phyloP scores from a whole-genome alignment of 2,888 invertebrate species.

The Lasioglossum vierecki region DNA sequence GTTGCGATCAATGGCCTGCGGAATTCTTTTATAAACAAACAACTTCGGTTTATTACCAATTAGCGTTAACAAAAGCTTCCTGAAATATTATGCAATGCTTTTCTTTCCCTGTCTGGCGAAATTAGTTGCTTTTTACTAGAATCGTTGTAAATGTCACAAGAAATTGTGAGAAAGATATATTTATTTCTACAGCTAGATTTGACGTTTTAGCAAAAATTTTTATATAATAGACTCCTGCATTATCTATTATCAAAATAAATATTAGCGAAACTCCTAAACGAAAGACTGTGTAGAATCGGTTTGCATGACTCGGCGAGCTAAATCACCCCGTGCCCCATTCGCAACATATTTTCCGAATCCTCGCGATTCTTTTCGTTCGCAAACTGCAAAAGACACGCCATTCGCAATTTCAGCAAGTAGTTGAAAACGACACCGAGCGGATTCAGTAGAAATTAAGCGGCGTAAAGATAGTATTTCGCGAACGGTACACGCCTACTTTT shows the following conservation, averaged over 20 bases:
- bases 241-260: background rate
- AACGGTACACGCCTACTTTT: background rate
- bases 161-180: too few species aligned
- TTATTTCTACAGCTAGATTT: too few species aligned
- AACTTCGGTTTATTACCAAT: background rate
- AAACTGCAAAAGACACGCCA: background rate
- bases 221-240: background rate
- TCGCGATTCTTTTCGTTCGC: background rate
- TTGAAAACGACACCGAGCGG: background rate
- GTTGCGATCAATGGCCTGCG: background rate
- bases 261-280: background rate
- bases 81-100: background rate
- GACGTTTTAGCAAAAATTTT: background rate
- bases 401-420: background rate
- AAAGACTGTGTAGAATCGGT: background rate
- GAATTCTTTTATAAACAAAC: background rate
- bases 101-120: background rate
- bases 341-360: background rate
- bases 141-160: too few species aligned
- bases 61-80: background rate
- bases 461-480: background rate
- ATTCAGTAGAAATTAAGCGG: background rate
- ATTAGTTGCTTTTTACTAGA: background rate
- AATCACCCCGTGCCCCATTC: background rate
- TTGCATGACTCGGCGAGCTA: background rate